phyloP scores from a whole-genome alignment of 2,888 invertebrate species.

The Pseudoips prasinana region DNA sequence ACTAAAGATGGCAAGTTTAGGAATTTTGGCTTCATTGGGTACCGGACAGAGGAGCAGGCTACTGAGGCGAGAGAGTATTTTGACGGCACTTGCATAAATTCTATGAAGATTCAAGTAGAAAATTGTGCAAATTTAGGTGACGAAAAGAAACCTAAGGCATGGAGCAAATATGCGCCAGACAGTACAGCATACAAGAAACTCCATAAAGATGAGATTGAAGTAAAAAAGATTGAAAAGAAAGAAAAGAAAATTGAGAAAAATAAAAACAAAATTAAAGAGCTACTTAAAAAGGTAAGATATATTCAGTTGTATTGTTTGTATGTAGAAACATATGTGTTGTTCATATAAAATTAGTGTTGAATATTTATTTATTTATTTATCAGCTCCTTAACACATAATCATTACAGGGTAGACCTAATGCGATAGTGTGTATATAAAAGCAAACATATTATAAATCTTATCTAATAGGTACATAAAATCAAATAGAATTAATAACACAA shows the following conservation, averaged over 20 bases:
- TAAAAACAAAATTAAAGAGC: conserved; percentile 83
- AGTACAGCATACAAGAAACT: conserved; percentile 85
- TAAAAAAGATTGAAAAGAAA: conserved; percentile 55
- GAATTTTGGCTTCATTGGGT: conserved; percentile 97
- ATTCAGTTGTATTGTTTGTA: neutral
- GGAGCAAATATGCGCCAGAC: conserved; percentile 95
- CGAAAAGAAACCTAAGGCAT: conserved; percentile 90
- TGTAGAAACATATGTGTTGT: too few species aligned
- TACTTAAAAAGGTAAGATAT: conserved; percentile 83
- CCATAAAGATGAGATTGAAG: conserved; percentile 61
- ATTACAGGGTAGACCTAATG: too few species aligned
- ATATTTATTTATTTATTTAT: too few species aligned
- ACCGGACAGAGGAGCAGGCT: conserved; percentile 90
- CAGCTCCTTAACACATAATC: too few species aligned
- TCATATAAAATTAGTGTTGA: too few species aligned
- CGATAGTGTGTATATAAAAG: too few species aligned
- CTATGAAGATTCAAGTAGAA: conserved; percentile 90
- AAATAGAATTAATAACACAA: too few species aligned
- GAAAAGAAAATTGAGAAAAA: conserved; percentile 57
- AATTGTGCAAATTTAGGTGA: conserved; percentile 86
- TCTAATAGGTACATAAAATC: too few species aligned
- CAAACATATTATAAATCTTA: too few species aligned
- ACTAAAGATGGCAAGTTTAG: conserved; percentile 95
- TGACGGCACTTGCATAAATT: conserved; percentile 92
- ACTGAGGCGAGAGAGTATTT: conserved; percentile 88